Evolutionary conservation across 2,797 vertebrate genomes (phyloP), one percentile per base, ranked within the genome.

Genomic region (Ptychobarbus kaznakovi): DNA sequence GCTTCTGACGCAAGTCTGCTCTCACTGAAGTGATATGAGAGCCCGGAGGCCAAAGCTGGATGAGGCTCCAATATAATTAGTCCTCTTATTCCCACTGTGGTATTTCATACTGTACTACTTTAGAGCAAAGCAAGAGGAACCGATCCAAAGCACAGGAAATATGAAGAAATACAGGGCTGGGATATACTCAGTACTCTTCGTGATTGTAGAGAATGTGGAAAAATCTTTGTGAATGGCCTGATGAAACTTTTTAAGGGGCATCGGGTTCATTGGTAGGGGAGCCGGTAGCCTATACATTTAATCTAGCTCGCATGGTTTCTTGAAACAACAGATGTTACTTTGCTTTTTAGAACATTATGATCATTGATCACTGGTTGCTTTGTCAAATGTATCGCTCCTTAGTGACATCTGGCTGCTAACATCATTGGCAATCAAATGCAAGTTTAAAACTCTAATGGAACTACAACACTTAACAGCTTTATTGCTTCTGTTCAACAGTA

Each of bases 41-140:
- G 87, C 70, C 68, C 12, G 20, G 51, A 11, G 72, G 83, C 82
- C 87, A 83, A 79, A 61, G 78, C 38, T 87, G 69, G 49, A 72
- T 70, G 82, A 77, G 83, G 78, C 77, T 72, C 73, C 86, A 84
- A 78, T 69, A 82, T 87, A 83, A 83, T 85, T 46, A 82, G 80
- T 53, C 72, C 79, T 79, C 56, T 82, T 70, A 79, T 84, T 79
- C 79, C 79, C n/a, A 78, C 79, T 77, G 72, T 63, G 63, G 53
- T 51, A 61, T 53, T 72, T 75, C 35, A 65, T 61, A 49, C 49
- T 82, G 83, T 69, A 75, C 79, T 69, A 75, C 79, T 49, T 51
- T 38, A 49, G 53, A 38, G 77, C 35, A 86, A 69, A 58, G 65
- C 16, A 53, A 77, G 51, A 76, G 35, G 40, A 77, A 70, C 78